phyloP scores from a whole-genome alignment of 2,888 invertebrate genomes.

The Scaptomyza parva region DNA sequence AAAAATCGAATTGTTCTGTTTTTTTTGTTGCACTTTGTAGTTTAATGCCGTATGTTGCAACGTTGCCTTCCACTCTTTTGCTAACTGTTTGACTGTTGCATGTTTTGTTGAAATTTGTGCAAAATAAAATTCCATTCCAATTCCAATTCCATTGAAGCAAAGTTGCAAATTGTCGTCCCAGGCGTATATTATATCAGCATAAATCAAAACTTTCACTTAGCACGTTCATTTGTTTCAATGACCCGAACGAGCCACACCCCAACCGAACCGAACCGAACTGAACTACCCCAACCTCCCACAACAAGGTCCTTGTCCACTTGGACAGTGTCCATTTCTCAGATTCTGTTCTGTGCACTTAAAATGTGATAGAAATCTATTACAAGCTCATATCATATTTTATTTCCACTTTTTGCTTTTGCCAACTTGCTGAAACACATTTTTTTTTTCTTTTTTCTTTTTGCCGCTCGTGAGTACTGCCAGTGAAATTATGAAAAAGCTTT shows the following conservation, averaged over 20 bases:
- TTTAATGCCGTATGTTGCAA: not conserved
- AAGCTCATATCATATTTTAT: constrained; percentile 81
- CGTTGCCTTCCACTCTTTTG: not conserved
- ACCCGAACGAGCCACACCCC: constrained; percentile 39
- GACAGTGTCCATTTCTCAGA: constrained; percentile 13
- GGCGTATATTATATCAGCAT: constrained; percentile 76
- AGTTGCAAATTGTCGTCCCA: constrained; percentile 50
- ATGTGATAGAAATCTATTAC: constrained; percentile 82
- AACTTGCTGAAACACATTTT: constrained; percentile 39
- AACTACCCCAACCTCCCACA: not conserved
- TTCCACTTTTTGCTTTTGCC: constrained; percentile 65
- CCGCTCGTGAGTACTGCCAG: constrained; percentile 31
- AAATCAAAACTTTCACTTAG: constrained; percentile 82
- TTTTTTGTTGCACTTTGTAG: not conserved
- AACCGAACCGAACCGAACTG: no score
- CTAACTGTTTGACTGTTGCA: constrained; percentile 55
- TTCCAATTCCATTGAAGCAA: constrained; percentile 7
- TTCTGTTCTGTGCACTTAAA: constrained; percentile 52
- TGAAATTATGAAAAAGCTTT: constrained; percentile 84
- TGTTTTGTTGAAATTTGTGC: constrained; percentile 54
- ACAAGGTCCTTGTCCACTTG: not conserved
- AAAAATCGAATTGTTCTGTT: constrained; percentile 59
- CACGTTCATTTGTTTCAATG: constrained; percentile 81
- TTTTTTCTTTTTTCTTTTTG: no score
- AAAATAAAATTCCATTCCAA: constrained; percentile 36